phyloP scores from a whole-genome alignment of 2,113 vertebrate genomes.

The Dromas ardeola region DNA sequence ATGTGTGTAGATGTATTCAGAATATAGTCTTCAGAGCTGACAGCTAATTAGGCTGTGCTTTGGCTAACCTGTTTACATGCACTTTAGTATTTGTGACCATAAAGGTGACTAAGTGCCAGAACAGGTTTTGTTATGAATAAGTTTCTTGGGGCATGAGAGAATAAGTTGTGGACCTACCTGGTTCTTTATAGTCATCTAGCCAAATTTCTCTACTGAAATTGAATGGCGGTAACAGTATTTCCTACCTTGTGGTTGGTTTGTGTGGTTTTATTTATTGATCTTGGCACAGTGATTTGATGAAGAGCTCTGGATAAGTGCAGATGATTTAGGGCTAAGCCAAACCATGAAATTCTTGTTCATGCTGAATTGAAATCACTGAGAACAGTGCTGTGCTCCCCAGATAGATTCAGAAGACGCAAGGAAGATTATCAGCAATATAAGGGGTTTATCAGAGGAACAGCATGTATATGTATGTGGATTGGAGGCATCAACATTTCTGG shows the following conservation, averaged over 20 bases:
- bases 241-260: neutral
- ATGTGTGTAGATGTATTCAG: neutral
- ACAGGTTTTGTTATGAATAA: neutral
- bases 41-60: neutral
- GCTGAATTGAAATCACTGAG: neutral
- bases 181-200: neutral
- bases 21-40: neutral
- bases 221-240: neutral
- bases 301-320: neutral
- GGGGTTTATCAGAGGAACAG: neutral
- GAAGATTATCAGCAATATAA: neutral
- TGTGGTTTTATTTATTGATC: constrained; percentile 37
- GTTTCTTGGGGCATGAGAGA: neutral
- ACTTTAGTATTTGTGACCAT: neutral
- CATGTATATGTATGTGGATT: neutral
- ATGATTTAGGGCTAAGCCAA: neutral
- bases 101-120: neutral
- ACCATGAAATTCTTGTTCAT: neutral
- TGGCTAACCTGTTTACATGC: neutral
- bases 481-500: neutral
- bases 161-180: neutral
- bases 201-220: neutral
- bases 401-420: neutral
- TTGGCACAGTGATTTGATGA: neutral
- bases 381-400: neutral